Conservation (phyloP, 2,113 vertebrate species). For the Trematomus loennbergii region DNA sequence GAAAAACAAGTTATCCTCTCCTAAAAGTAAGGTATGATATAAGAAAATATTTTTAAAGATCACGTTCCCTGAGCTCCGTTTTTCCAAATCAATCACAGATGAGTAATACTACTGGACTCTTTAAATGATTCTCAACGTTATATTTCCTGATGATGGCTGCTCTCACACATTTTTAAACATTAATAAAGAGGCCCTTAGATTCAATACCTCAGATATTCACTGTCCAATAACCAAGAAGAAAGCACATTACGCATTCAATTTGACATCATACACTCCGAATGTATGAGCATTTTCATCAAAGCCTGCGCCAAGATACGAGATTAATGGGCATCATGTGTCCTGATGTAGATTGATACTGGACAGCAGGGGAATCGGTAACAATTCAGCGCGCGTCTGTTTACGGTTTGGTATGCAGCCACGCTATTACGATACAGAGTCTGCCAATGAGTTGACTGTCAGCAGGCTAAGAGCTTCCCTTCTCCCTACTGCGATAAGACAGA, state of each 20-base stretch:
- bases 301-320: slow-evolving; percentile 43
- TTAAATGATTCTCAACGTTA: slow-evolving; percentile 27
- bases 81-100: slow-evolving; percentile 41
- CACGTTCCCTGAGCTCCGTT: slow-evolving; percentile 38
- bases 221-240: slow-evolving; percentile 57
- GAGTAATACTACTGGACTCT: slow-evolving; percentile 7
- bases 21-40: not conserved
- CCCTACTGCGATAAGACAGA: slow-evolving; percentile 66
- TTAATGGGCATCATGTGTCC: slow-evolving; percentile 57
- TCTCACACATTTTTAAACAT: slow-evolving; percentile 28
- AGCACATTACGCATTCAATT: slow-evolving; percentile 60
- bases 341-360: slow-evolving; percentile 70
- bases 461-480: slow-evolving; percentile 57
- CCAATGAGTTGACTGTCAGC: slow-evolving; percentile 70
- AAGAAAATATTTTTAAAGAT: not conserved
- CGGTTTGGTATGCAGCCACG: slow-evolving; percentile 67
- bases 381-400: slow-evolving; percentile 66
- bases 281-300: slow-evolving; percentile 75
- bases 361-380: slow-evolving; percentile 66
- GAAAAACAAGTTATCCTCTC: not conserved
- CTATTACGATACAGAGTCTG: slow-evolving; percentile 57
- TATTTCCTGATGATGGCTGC: slow-evolving; percentile 21
- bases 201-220: slow-evolving; percentile 58
- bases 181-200: slow-evolving; percentile 29
- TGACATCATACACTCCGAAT: slow-evolving; percentile 70